phyloP scores from a whole-genome alignment of 2,888 invertebrate species.

The Phaonia tiefii region DNA sequence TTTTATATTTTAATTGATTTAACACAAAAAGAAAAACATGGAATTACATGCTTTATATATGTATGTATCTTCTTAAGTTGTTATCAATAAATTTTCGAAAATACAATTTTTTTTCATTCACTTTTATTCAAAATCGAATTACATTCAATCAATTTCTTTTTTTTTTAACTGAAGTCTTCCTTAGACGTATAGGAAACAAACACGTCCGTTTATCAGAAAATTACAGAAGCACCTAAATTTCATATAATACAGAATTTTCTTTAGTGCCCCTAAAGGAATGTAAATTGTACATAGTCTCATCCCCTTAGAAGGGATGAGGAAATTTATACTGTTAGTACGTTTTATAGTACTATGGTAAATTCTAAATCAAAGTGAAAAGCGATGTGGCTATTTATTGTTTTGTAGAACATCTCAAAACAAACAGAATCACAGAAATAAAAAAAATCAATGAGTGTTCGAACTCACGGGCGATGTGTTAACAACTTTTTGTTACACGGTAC shows the following conservation, averaged over 20 bases:
- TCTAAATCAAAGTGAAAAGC: too few species aligned
- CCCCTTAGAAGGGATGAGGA: slow-evolving; percentile 34
- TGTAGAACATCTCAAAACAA: too few species aligned
- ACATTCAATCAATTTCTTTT: not conserved
- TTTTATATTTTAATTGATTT: slow-evolving; percentile 29
- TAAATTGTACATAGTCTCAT: slow-evolving; percentile 6
- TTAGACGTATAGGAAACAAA: slow-evolving; percentile 56
- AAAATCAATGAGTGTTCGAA: too few species aligned
- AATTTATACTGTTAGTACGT: too few species aligned
- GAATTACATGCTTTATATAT: not conserved
- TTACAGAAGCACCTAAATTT: slow-evolving; percentile 75
- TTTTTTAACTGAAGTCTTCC: too few species aligned
- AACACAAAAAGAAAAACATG: not conserved
- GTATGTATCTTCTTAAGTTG: slow-evolving; percentile 16
- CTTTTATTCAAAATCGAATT: slow-evolving; percentile 5
- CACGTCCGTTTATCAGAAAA: slow-evolving; percentile 75
- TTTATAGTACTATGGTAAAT: too few species aligned
- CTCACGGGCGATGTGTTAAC: too few species aligned
- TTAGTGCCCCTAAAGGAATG: slow-evolving; percentile 38
- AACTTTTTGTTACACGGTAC: too few species aligned
- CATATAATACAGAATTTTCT: slow-evolving; percentile 73
- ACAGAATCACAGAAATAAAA: too few species aligned
- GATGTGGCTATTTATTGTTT: too few species aligned
- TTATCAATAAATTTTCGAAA: slow-evolving; percentile 3
- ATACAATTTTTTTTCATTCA: slow-evolving; percentile 11